Percentiles rank a stretch among this genome's conserved stretches.
Conservation (phyloP, 2,888 invertebrate genomes). For the Xanthorhoe spadicearia region DNA sequence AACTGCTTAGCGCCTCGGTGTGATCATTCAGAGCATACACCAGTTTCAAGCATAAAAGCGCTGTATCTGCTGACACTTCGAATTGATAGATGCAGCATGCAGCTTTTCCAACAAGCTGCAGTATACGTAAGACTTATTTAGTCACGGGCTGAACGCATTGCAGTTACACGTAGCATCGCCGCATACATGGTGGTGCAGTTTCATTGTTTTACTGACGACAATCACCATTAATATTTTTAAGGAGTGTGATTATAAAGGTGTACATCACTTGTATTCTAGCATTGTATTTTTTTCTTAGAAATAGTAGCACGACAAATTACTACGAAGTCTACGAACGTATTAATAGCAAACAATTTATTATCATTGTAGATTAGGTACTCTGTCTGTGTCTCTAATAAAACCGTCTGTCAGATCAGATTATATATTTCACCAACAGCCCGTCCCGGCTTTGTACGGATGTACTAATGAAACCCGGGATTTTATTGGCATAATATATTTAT, state of each 20-base stretch:
- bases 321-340: no score
- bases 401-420: no score
- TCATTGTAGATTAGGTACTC: no score
- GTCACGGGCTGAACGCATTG: constrained; percentile 19
- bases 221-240: constrained; percentile 1
- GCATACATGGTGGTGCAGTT: constrained; percentile 27
- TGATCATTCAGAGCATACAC: background rate
- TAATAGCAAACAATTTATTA: no score
- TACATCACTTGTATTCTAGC: no score
- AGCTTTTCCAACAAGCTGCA: constrained; percentile 5
- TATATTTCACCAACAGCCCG: no score
- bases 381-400: no score
- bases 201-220: constrained; percentile 18
- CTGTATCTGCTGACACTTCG: background rate
- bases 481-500: no score
- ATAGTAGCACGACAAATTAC: no score
- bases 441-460: no score
- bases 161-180: constrained; percentile 22
- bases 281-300: no score
- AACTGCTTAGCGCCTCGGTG: background rate
- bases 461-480: no score
- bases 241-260: background rate
- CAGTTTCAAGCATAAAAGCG: background rate
- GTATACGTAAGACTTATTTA: constrained; percentile 27
- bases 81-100: constrained; percentile 15